These are phyloP conservation scores for Trissoscelio sp. DNA, from an alignment of 2,888 invertebrate species.

Conservation along the genomic window DNA sequence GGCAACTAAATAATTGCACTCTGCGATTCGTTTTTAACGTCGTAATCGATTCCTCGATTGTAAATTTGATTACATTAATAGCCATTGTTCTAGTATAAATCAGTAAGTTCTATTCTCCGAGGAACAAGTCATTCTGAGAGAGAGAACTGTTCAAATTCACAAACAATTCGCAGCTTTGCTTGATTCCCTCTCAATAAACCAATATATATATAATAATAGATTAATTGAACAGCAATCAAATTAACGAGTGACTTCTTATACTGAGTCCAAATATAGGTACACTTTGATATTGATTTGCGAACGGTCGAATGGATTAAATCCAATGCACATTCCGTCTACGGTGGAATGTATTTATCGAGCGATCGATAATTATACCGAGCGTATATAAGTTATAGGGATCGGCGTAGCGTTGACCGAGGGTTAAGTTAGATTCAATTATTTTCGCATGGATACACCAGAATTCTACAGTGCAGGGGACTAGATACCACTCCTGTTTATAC, in stretches of 20 bases:
- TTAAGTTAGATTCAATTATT: slow-evolving; percentile 65
- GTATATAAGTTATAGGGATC: slow-evolving; percentile 59
- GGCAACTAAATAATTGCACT: slow-evolving; percentile 2
- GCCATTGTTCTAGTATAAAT: too few species aligned
- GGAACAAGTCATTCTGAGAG: too few species aligned
- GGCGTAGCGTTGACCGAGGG: slow-evolving; percentile 59
- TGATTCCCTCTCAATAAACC: neutral
- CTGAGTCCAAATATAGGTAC: slow-evolving; percentile 19
- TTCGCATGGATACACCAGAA: slow-evolving; percentile 41
- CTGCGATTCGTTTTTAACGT: too few species aligned
- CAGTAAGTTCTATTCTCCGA: too few species aligned
- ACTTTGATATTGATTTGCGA: slow-evolving; percentile 49
- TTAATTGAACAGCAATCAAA: slow-evolving; percentile 12
- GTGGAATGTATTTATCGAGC: slow-evolving; percentile 45
- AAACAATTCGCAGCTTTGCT: neutral
- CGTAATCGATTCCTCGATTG: too few species aligned
- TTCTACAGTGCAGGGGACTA: slow-evolving; percentile 5
- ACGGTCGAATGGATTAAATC: slow-evolving; percentile 47
- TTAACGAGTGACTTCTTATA: slow-evolving; percentile 14
- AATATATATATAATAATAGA: slow-evolving; percentile 13
- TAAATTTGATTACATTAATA: too few species aligned
- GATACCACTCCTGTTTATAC: neutral
- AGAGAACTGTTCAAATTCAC: too few species aligned
- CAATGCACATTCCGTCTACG: slow-evolving; percentile 32
- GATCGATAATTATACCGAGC: slow-evolving; percentile 69